Conservation (phyloP, 2,888 invertebrate species). For the Drosophila birchii region DNA sequence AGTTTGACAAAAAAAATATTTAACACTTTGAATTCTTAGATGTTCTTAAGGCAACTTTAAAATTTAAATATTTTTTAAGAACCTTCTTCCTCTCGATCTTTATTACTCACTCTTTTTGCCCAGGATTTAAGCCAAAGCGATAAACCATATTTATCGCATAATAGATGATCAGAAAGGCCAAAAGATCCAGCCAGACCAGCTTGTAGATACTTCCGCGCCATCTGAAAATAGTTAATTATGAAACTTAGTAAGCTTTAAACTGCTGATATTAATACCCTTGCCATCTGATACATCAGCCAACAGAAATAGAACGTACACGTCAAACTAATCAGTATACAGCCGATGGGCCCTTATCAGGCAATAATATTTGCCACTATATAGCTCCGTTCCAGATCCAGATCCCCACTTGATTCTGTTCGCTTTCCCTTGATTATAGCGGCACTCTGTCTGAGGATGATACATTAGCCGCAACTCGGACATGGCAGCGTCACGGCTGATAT, state of each 20-base stretch:
- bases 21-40: no score
- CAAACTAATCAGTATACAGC: slow-evolving; percentile 35
- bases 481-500: slow-evolving; percentile 55
- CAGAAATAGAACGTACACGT: slow-evolving; percentile 45
- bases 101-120: slow-evolving; percentile 88
- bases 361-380: slow-evolving; percentile 11
- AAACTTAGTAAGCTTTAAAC: not conserved
- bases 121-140: slow-evolving; percentile 88
- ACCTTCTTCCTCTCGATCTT: not conserved
- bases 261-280: not conserved
- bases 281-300: slow-evolving; percentile 29
- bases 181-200: slow-evolving; percentile 94
- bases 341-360: slow-evolving; percentile 25
- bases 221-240: slow-evolving; percentile 86
- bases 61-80: not conserved
- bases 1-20: no score
- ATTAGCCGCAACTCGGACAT: slow-evolving; percentile 24
- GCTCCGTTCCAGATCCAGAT: slow-evolving; percentile 35
- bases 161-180: slow-evolving; percentile 91
- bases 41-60: no score
- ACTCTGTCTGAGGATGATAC: slow-evolving; percentile 50
- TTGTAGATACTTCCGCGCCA: slow-evolving; percentile 98
- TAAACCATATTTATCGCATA: slow-evolving; percentile 92
- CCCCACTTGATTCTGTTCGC: slow-evolving; percentile 30
- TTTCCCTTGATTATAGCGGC: slow-evolving; percentile 33